Evolutionary conservation across 2,888 invertebrate genomes (phyloP).

Genomic region (Meteorus colon): DNA sequence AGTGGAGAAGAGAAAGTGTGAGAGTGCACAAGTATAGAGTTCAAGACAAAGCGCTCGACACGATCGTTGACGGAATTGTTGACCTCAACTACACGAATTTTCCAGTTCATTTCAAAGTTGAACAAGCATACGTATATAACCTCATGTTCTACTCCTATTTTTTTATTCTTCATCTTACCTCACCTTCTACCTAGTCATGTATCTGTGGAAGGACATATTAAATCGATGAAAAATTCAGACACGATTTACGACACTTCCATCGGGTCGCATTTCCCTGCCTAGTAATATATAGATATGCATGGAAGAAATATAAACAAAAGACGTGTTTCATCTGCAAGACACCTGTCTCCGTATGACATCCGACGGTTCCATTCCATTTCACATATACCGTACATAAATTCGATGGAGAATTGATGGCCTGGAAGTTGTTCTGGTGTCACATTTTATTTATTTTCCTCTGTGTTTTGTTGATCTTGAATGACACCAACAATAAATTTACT

Average conservation of each 20-base stretch:
- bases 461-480: no score
- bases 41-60: not conserved
- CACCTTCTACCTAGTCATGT: not conserved
- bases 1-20: not conserved
- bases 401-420: no score
- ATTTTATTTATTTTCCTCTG: no score
- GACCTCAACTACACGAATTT: constrained; percentile 36
- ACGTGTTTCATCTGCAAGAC: constrained; percentile 43
- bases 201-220: constrained; percentile 22
- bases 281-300: not conserved
- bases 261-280: constrained; percentile 38
- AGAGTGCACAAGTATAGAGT: not conserved
- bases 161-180: not conserved
- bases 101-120: constrained; percentile 35
- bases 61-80: constrained; percentile 27
- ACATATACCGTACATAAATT: constrained; percentile 30
- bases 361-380: constrained; percentile 38
- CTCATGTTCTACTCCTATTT: not conserved
- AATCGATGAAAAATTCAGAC: constrained; percentile 41
- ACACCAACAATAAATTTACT: no score
- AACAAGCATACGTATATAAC: constrained; percentile 29
- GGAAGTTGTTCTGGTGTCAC: no score
- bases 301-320: not conserved
- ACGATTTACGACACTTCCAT: constrained; percentile 45
- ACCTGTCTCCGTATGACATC: constrained; percentile 46